Base-by-base conservation (phyloP, 2,113 vertebrate species). In the Nesoenas mayeri region DNA sequence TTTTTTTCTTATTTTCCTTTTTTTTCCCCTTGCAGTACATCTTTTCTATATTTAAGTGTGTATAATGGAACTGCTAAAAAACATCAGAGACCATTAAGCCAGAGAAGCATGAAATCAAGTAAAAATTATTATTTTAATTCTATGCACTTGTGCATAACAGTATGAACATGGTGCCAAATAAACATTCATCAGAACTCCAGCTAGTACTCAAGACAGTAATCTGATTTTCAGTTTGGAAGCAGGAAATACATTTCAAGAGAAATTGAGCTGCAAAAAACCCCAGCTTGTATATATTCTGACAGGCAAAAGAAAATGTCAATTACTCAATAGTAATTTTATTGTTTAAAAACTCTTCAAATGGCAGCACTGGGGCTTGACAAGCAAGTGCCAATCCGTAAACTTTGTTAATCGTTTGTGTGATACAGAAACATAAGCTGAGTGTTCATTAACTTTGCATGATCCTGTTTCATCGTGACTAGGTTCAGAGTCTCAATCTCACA, bases 41-140 rank as follows among this genome's bases (percentile, higher is more conserved):
- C 91, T 96, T 94, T 96, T 81, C 91, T 95, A 75, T 94, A 73
- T 94, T 92, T 95, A 97, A 97, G 87, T 96, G 95, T 79, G 91
- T 95, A 91, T 88, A 97, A 94, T 91, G 67, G 83, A 94, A 97
- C 95, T 95, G 91, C 96, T 89, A 82, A 94, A 92, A 94, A 94
- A 74, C 96, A 96, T 85, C 93, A 94, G 95, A 97, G 93, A 94
- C 97, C 92, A 96, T 97, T 97, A 98, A 98, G 91, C 56, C 91
- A 97, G 24, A 48, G 97, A 97, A 97, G 97, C 97, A 97, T 97
- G 97, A 97, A 98, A 98, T 98, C 95, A 97, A 96, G 96, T 91
- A 95, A 96, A 97, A 97, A 97, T 96, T 97, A 98, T 98, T 97
- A 97, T 97, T 98, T 98, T 97, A 97, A 98, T 97, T 97, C 97